Evolutionary conservation across 92 coral and sea anemone genomes (phyloP).

Genomic region (Ricordea florida): DNA sequence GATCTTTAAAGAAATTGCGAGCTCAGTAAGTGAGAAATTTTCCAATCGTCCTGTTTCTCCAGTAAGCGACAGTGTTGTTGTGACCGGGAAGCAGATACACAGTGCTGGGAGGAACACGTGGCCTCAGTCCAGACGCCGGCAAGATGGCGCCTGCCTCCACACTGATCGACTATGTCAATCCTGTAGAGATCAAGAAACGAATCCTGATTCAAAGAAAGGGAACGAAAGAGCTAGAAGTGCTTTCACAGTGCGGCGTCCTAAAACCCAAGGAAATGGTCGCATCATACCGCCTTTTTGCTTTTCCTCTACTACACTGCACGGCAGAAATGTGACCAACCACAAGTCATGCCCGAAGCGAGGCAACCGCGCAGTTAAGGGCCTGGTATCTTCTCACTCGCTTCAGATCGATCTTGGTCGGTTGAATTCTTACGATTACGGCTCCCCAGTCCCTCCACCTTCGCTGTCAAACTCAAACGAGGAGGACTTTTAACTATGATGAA

Average conservation of each 20-base stretch:
- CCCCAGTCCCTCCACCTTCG: slow-evolving; percentile 48
- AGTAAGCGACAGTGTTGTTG: slow-evolving; percentile 19
- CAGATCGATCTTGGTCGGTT: background rate
- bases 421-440: slow-evolving; percentile 19
- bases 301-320: background rate
- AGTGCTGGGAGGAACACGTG: background rate
- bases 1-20: background rate
- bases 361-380: background rate
- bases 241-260: background rate
- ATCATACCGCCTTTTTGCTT: background rate
- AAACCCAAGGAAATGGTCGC: background rate
- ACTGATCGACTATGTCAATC: background rate
- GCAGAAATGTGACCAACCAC: background rate
- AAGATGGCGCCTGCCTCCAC: background rate
- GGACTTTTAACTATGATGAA: background rate
- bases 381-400: slow-evolving; percentile 5
- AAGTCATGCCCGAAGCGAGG: background rate
- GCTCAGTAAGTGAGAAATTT: background rate
- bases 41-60: slow-evolving; percentile 15
- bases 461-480: slow-evolving; percentile 29
- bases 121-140: background rate
- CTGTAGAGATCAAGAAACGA: background rate
- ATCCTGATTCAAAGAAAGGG: background rate
- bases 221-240: slow-evolving; percentile 21
- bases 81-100: slow-evolving; percentile 12